Evolutionary conservation across 2,888 invertebrate genomes (phyloP), one percentile per base, ranked within the genome.

Genomic region (Unio pictorum): DNA sequence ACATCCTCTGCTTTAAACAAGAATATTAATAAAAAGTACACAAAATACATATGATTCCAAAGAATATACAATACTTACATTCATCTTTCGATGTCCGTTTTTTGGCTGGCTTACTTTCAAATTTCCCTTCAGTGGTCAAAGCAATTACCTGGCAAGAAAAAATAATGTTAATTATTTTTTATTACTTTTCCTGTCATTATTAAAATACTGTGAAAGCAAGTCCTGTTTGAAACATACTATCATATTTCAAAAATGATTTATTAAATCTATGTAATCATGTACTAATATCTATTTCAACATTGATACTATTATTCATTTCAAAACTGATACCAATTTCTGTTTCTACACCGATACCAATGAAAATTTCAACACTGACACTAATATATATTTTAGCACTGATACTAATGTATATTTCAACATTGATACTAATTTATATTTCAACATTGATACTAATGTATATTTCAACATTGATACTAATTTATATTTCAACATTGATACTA

Each of bases 21-120:
- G 23, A 23, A n/a, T 4, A 58, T 28, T 18, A 66, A 28, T 54
- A 58, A n/a, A 30, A 18, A 55, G 28, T 23, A 20, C n/a, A n/a
- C 59, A 59, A 20, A 67, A 61, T 17, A 18, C 23, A 28, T 58
- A 20, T 66, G 20, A 15, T 23, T 28, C 11, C 6, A 59, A 61
- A 23, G 23, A 18, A n/a, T n/a, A 62, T 59, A 5, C 28, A 34
- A 23, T 54, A 81, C 87, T 85, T 79, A 90, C 90, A 90, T 77
- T 89, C 89, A 82, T 90, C 89, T 75, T 89, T 90, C 0, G 87
- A 79, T 58, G 89, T 90, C 62, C 84, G 77, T 67, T 87, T 88
- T 78, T 87, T 89, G n/a, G 88, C 79, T 20, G 83, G 66, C 78
- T 88, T 89, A 67, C 90, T 90, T 65, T 89, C 89, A 85, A 87